phyloP scores from a whole-genome alignment of 2,797 vertebrate genomes.

The Chromobotia macracanthus region DNA sequence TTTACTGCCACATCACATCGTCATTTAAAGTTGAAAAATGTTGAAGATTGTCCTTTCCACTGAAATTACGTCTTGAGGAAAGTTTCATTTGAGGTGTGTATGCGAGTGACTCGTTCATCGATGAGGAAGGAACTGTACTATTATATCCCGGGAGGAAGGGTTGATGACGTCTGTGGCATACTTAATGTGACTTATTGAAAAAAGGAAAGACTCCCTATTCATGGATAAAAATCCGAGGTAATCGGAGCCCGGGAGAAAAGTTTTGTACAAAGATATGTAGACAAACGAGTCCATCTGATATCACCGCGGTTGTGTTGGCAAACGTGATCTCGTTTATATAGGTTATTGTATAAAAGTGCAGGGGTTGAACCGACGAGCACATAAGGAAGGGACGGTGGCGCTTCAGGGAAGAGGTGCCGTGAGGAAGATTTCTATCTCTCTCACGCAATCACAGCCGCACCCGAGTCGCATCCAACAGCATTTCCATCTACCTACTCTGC shows the following conservation, averaged over 20 bases:
- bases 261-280: conserved; percentile 86
- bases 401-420: conserved; percentile 80
- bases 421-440: conserved; percentile 76
- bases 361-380: conserved; percentile 80
- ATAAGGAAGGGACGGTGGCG: conserved; percentile 80
- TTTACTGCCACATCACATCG: too few species aligned
- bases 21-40: conserved; percentile 53
- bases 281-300: conserved; percentile 67
- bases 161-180: conserved; percentile 98
- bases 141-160: conserved; percentile 96
- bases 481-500: conserved; percentile 70
- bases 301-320: conserved; percentile 56
- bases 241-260: conserved; percentile 86
- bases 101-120: conserved; percentile 87
- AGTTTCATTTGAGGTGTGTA: conserved; percentile 75
- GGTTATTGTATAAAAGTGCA: conserved; percentile 76
- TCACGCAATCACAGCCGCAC: conserved; percentile 72
- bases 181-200: conserved; percentile 92
- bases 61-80: conserved; percentile 61
- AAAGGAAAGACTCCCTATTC: conserved; percentile 84
- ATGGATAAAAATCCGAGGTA: conserved; percentile 95
- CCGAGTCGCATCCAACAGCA: conserved; percentile 74
- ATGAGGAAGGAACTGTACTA: conserved; percentile 90
- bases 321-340: conserved; percentile 59
- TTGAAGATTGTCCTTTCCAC: conserved; percentile 61